Evolutionary conservation across 2,797 vertebrate species (phyloP).

Genomic region (Sciurus vulgaris): DNA sequence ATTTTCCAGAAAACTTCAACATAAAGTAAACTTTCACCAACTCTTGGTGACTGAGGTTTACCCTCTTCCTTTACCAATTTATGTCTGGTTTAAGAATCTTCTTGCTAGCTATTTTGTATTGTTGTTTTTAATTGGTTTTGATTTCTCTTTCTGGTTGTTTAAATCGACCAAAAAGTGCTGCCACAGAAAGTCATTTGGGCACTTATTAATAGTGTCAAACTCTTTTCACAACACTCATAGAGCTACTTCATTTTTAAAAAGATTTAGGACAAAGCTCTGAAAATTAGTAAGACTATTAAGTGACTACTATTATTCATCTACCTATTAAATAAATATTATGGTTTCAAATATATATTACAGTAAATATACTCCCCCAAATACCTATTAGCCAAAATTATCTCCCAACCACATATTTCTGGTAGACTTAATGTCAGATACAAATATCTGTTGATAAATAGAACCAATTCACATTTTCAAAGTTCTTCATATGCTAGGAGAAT

Average conservation of each 20-base stretch:
- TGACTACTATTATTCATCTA: conserved; percentile 33
- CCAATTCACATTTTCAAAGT: conserved; percentile 4
- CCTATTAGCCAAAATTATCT: background rate
- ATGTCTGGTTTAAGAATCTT: conserved; percentile 4
- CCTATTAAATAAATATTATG: conserved; percentile 34
- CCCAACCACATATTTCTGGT: conserved; percentile 1
- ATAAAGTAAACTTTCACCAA: conserved; percentile 32
- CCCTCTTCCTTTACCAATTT: background rate
- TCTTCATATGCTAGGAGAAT: conserved; percentile 36
- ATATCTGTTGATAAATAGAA: conserved; percentile 17
- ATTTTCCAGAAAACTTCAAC: conserved; percentile 13
- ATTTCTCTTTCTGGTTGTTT: background rate
- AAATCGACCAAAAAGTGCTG: conserved; percentile 37
- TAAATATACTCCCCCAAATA: conserved; percentile 1
- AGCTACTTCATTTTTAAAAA: conserved; percentile 50
- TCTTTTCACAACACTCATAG: background rate
- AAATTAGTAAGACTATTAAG: conserved; percentile 29
- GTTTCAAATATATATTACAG: conserved; percentile 31
- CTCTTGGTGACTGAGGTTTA: background rate
- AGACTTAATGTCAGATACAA: background rate
- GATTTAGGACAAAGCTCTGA: conserved; percentile 53
- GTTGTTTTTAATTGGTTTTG: conserved; percentile 17
- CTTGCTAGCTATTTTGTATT: conserved; percentile 25
- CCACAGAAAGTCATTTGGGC: conserved; percentile 23
- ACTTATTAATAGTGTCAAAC: conserved; percentile 8